A percentile compares a stretch with the other conserved stretches of the same genome.
Conservation (phyloP, 2,888 invertebrate genomes). For the Geophilus truncorum region DNA sequence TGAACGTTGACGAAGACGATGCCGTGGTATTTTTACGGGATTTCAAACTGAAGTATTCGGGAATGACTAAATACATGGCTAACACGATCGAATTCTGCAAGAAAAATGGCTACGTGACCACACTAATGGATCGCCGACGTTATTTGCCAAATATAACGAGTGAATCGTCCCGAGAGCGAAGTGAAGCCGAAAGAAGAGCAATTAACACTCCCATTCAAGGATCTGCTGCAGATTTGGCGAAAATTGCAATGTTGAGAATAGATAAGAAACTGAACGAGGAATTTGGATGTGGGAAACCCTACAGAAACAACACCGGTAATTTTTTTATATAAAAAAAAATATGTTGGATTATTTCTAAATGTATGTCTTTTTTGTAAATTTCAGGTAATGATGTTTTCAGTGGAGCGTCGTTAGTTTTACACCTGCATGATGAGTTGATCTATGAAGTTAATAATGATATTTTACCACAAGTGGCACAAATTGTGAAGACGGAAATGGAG, state of each 20-base stretch:
- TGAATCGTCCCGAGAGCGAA: slow-evolving; percentile 55
- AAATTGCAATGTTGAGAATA: slow-evolving; percentile 78
- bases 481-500: slow-evolving; percentile 76
- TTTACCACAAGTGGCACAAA: slow-evolving; percentile 56
- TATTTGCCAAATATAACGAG: slow-evolving; percentile 71
- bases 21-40: slow-evolving; percentile 59
- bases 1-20: slow-evolving; percentile 71
- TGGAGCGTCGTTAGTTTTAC: slow-evolving; percentile 59
- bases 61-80: slow-evolving; percentile 44
- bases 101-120: slow-evolving; percentile 72
- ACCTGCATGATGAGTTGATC: slow-evolving; percentile 93
- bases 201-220: slow-evolving; percentile 94
- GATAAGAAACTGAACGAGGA: slow-evolving; percentile 56
- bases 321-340: not conserved
- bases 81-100: slow-evolving; percentile 61
- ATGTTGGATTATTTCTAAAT: not conserved
- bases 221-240: slow-evolving; percentile 92
- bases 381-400: not conserved
- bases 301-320: not conserved
- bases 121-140: slow-evolving; percentile 71
- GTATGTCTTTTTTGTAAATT: not conserved
- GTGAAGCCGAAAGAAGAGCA: slow-evolving; percentile 91
- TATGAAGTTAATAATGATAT: slow-evolving; percentile 66
- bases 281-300: slow-evolving; percentile 46
- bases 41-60: slow-evolving; percentile 76